Percentiles rank a stretch among this genome's conserved stretches.
Conservation (phyloP, 2,113 vertebrate species). For the Hyperopisus bebe region DNA sequence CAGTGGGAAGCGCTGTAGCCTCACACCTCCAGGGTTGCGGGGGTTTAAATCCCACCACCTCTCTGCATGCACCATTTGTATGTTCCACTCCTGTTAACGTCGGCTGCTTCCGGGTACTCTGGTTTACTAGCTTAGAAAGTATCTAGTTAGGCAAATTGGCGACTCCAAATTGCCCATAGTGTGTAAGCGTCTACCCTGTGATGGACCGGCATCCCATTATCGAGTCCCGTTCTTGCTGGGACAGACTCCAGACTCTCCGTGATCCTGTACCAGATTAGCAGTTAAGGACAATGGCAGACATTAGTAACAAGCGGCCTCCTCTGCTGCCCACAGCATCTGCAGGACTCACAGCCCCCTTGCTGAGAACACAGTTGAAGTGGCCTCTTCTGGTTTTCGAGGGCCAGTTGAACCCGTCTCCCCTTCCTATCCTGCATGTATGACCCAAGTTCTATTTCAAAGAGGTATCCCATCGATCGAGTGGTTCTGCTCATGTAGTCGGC, state of each 20-base stretch:
- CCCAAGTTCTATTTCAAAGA: constrained; percentile 13
- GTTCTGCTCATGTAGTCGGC: background rate
- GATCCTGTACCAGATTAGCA: background rate
- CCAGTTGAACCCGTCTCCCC: constrained; percentile 16
- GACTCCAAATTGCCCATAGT: background rate
- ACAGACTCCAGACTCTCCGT: background rate
- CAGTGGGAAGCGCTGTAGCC: background rate
- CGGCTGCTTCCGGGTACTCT: background rate
- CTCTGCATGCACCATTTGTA: background rate
- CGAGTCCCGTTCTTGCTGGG: background rate
- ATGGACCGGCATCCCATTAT: background rate
- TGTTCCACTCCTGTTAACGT: background rate
- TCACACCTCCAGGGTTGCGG: background rate
- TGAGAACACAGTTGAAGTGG: background rate
- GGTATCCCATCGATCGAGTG: constrained; percentile 12
- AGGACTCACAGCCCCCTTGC: background rate
- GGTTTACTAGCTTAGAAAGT: background rate
- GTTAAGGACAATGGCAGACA: background rate
- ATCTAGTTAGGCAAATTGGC: background rate
- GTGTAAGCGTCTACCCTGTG: background rate
- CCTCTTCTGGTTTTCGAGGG: constrained; percentile 17
- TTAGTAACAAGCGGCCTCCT: background rate
- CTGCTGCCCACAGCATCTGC: constrained; percentile 1
- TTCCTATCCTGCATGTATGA: background rate
- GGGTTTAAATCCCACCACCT: background rate